These are phyloP conservation scores for Sphenopsis melanotis DNA, from an alignment of 2,797 vertebrate species.

Conservation along the genomic window DNA sequence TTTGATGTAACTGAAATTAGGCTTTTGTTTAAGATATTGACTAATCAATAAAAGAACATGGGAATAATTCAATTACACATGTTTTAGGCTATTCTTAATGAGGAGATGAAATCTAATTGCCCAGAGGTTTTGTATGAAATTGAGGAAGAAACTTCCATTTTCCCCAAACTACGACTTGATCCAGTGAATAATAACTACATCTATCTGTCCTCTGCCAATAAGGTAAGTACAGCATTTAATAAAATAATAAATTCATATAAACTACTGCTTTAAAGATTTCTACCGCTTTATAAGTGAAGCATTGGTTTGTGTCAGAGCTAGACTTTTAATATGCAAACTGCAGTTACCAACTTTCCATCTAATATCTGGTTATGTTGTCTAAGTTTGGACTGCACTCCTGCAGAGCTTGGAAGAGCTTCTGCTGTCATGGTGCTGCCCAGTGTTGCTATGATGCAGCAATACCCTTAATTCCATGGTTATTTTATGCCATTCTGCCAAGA, in stretches of 20 bases:
- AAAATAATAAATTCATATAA: not conserved
- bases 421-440: not conserved
- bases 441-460: not conserved
- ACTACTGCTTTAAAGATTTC: not conserved
- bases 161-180: constrained; percentile 75
- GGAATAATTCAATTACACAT: constrained; percentile 31
- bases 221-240: constrained; percentile 62
- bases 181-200: constrained; percentile 74
- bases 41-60: not conserved
- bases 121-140: constrained; percentile 79
- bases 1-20: not conserved
- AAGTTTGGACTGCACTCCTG: not conserved
- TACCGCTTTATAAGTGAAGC: not conserved
- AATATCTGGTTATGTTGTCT: not conserved
- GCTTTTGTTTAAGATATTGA: not conserved
- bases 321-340: not conserved
- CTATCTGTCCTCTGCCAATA: constrained; percentile 75
- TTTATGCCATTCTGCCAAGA: not conserved
- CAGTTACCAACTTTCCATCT: not conserved
- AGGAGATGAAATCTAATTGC: constrained; percentile 76
- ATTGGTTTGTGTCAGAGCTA: not conserved
- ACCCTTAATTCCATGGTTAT: not conserved
- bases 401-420: not conserved
- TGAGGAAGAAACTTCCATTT: constrained; percentile 75
- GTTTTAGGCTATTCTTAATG: constrained; percentile 75